These are phyloP conservation scores for Pangasius larnaudii DNA, from an alignment of 2,797 vertebrate genomes.

Conservation along the genomic window DNA sequence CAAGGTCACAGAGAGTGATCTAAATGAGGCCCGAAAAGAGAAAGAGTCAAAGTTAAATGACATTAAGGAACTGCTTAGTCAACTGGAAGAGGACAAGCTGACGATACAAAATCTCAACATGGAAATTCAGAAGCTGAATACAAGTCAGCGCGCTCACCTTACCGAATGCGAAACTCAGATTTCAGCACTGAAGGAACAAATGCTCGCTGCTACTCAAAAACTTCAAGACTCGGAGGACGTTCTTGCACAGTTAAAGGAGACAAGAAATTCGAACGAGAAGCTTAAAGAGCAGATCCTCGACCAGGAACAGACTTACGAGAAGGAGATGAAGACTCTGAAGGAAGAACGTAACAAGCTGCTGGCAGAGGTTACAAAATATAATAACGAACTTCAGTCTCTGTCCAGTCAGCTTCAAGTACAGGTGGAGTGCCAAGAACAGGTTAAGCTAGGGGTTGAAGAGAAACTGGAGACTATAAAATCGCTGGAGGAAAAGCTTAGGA, in stretches of 20 bases:
- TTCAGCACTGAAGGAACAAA: conserved; percentile 79
- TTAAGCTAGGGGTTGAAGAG: conserved; percentile 67
- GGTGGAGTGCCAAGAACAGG: conserved; percentile 62
- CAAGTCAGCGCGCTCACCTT: conserved; percentile 72
- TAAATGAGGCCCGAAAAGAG: conserved; percentile 69
- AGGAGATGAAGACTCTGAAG: conserved; percentile 81
- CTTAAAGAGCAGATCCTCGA: conserved; percentile 70
- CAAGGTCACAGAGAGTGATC: conserved; percentile 69
- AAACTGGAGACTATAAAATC: conserved; percentile 73
- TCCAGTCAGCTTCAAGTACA: conserved; percentile 72
- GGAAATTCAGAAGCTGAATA: conserved; percentile 75
- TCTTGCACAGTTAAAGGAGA: conserved; percentile 73
- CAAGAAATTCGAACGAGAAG: conserved; percentile 65
- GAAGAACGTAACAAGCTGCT: conserved; percentile 80
- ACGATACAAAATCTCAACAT: conserved; percentile 76
- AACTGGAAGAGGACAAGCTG: conserved; percentile 71
- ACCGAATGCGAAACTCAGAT: conserved; percentile 79
- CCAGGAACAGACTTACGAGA: conserved; percentile 73
- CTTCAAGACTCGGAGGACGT: conserved; percentile 72
- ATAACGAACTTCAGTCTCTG: conserved; percentile 70
- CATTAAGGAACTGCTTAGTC: conserved; percentile 75
- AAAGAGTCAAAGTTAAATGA: conserved; percentile 73
- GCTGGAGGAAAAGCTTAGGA: conserved; percentile 73
- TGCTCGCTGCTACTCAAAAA: conserved; percentile 68
- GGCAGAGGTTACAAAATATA: conserved; percentile 74